These are phyloP conservation scores for Eupithecia dodoneata DNA, from an alignment of 2,888 invertebrate genomes.

Conservation along the genomic window DNA sequence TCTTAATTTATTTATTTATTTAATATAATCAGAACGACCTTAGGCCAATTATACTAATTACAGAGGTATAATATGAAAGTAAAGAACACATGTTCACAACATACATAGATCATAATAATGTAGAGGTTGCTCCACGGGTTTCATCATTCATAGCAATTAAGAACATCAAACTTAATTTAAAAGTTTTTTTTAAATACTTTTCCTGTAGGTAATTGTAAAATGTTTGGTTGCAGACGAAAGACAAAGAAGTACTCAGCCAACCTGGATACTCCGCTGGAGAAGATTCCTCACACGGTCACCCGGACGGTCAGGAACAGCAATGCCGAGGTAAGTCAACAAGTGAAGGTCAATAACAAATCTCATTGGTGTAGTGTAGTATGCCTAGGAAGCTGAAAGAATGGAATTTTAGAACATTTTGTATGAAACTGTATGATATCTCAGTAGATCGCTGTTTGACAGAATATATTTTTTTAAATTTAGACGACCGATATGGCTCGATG, in stretches of 20 bases:
- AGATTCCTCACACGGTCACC: conserved; percentile 64
- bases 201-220: neutral
- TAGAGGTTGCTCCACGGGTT: neutral
- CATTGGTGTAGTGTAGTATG: neutral
- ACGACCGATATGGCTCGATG: too few relatives aligned
- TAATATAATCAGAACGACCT: too few relatives aligned
- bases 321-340: conserved; percentile 58
- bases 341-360: too few relatives aligned
- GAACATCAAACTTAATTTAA: neutral
- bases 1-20: too few relatives aligned
- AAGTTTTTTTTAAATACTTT: too few relatives aligned
- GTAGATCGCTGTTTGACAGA: too few relatives aligned
- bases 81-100: too few relatives aligned
- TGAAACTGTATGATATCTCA: too few relatives aligned
- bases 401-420: neutral
- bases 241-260: conserved; percentile 67
- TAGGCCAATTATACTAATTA: too few relatives aligned
- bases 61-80: too few relatives aligned
- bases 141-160: neutral
- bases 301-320: conserved; percentile 73
- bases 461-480: too few relatives aligned
- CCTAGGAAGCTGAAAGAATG: neutral
- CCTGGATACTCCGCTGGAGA: conserved; percentile 48
- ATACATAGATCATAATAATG: neutral
- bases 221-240: conserved; percentile 64